Evolutionary conservation across 2,888 invertebrate genomes (phyloP), one percentile per base, ranked within the genome.

Genomic region (Sinohyriopsis cumingii): DNA sequence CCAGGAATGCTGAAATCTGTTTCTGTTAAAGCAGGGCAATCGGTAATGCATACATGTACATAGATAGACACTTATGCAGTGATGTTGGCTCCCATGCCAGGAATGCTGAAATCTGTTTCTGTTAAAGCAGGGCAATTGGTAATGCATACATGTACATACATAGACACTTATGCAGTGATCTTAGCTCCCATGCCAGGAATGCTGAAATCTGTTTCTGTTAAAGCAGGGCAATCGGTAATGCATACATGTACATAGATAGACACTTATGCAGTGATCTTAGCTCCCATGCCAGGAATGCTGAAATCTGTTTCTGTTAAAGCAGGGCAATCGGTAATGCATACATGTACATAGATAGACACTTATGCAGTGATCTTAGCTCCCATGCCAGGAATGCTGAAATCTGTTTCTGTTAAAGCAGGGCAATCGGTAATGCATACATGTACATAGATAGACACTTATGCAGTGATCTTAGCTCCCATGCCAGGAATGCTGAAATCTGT

Each of bases 381-480:
- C 19, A 94, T 94, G 93, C 93, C 94, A 24, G 94, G 94, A 28
- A 87, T 93, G 69, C 92, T 94, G 56, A 93, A 93, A 87, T 91
- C 91, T 24, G 91, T 94, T n/a, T 83, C 90, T 24, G 92, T 92
- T 66, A 85, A 90, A 81, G 91, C 90, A 62, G 93, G 93, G 45
- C 91, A 93, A 72, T 84, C 85, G 78, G 91, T 91, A 78, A 81
- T 83, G 75, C 20, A 15, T 2, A 5, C 61, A 22, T 12, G 19
- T n/a, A 24, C 28, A 24, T 55, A 55, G n/a, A 79, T 90, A 56
- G 93, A 93, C 83, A 84, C 90, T 33, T 91, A 91, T 12, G 92
- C 92, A 67, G 88, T 92, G 72, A 88, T 93, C 33, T 82, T 91
- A 62, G 92, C 93, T n/a, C 93, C 94, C 19, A 94, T 94, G 93